Base-by-base conservation (phyloP, 2,113 vertebrate genomes). In the Rana temporaria region DNA sequence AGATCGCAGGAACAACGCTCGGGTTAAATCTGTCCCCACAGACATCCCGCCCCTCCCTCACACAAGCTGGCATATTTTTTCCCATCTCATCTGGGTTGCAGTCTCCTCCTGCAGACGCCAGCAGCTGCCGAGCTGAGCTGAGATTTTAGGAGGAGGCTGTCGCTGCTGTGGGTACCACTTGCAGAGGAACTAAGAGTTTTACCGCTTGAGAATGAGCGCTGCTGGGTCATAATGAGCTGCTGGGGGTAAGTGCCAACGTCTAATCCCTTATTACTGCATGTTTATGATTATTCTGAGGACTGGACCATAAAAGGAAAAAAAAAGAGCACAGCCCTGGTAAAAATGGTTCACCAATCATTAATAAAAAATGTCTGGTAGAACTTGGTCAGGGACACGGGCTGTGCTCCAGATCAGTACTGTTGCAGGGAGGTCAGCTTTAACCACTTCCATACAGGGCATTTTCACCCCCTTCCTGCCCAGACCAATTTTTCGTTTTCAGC, bases 221-320 rank as follows among this genome's bases (percentile, higher is more conserved):
- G 32, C 53, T 60, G 72, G 70, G 26, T 20, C 81, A 83, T n/a
- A 18, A 83, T 83, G 81, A 83, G 81, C 72, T 83, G 81, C 72
- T 83, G 81, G 81, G 81, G 81, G 81, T 83, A 22, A 83, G 72
- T 83, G 5, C 30, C 8, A n/a, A 67, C 55, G 53, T 48, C 55
- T 26, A 22, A 71, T 52, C 42, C 42, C 42, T 48, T 48, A 12
- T 48, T 2, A 11, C 8, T 48, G 42, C 42, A 48, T 48, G 8
- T 48, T 48, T 48, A 9, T 42, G 38, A 4, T 42, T 42, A 42
- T 42, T 42, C 5, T 42, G 2, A 42, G 9, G 38, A 9, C 38
- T 42, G 38, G 38, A 42, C 5, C 9, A 9, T 30, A 9, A 42
- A 42, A 9, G 1, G 6, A 42, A 42, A 42, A 6, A 42, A 42